Evolutionary conservation across 2,888 invertebrate genomes (phyloP), one percentile per base, ranked within the genome.

Genomic region (Diaprepes abbreviatus): DNA sequence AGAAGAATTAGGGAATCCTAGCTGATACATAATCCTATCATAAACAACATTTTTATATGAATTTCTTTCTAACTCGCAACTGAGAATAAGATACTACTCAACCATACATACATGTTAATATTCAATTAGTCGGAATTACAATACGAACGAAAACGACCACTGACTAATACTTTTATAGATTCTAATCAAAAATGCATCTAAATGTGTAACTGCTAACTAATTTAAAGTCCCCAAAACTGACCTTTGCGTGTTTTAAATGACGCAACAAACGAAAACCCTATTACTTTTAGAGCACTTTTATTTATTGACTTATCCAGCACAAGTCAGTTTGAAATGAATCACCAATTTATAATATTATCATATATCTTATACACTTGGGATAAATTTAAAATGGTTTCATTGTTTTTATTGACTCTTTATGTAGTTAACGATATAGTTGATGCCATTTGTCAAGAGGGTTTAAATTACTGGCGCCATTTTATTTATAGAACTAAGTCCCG

Each of bases 281-380:
- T 50, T 31, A 50, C 48, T 48, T 48, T 28, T 50, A 50, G 48
- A 28, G 28, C 28, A 50, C 14, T 43, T 50, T 28, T 50, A 58
- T 43, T 58, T 58, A 58, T 58, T 43, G 19, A 48, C 17, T 60
- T 60, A 35, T 60, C 60, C 35, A 35, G 60, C 10, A 17, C 21
- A 60, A 48, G 60, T 60, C 60, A 33, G 19, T 12, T 60, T 19
- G 48, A 60, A 19, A 48, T 60, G 48, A 60, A 10, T 45, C 60
- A 59, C 14, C 24, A 57, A 38, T 57, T 57, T 24, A 24, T 43
- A 19, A 43, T 40, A 24, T 45, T 24, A 45, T 45, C 45, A 40
- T 40, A 40, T n/a, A 28, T 50, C 48, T 50, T 50, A 50, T 31
- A 50, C 48, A 16, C 14, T 28, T 50, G 48, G 28, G 28, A 50